A percentile compares a stretch with the other conserved stretches of the same genome.
Conservation (phyloP, 2,888 invertebrate species). For the Amiota mariae region DNA sequence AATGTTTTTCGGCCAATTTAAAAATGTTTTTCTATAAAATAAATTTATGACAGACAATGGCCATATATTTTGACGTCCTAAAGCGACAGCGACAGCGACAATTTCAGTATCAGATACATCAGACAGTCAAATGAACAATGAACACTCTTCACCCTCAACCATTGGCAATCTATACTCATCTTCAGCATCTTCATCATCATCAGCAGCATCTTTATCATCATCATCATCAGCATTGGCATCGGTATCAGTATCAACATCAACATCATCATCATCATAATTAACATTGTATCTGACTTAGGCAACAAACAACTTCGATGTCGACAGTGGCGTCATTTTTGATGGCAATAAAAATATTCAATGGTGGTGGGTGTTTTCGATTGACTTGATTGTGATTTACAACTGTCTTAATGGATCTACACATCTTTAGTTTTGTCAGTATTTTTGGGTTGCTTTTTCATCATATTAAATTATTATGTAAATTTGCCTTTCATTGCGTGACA, state of each 20-base stretch:
- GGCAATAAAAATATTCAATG: slow-evolving; percentile 50
- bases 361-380: slow-evolving; percentile 67
- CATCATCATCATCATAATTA: neutral
- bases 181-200: neutral
- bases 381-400: slow-evolving; percentile 67
- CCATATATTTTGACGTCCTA: neutral
- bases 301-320: slow-evolving; percentile 52
- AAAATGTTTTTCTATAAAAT: slow-evolving; percentile 61
- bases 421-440: slow-evolving; percentile 25
- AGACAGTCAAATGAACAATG: neutral
- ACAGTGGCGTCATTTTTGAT: neutral
- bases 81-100: neutral
- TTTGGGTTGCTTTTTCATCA: slow-evolving; percentile 3
- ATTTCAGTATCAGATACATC: neutral
- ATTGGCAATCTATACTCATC: too few species aligned
- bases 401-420: slow-evolving; percentile 47
- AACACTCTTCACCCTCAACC: too few species aligned
- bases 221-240: neutral
- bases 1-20: slow-evolving; percentile 66
- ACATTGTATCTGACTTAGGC: neutral
- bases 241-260: neutral
- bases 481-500: slow-evolving; percentile 53
- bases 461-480: slow-evolving; percentile 58
- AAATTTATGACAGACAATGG: slow-evolving; percentile 61
- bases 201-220: neutral